A percentile compares a stretch with the other conserved stretches of the same genome.
phyloP scores from a whole-genome alignment of 2,113 vertebrate species.

The Sakesphorus luctuosus region DNA sequence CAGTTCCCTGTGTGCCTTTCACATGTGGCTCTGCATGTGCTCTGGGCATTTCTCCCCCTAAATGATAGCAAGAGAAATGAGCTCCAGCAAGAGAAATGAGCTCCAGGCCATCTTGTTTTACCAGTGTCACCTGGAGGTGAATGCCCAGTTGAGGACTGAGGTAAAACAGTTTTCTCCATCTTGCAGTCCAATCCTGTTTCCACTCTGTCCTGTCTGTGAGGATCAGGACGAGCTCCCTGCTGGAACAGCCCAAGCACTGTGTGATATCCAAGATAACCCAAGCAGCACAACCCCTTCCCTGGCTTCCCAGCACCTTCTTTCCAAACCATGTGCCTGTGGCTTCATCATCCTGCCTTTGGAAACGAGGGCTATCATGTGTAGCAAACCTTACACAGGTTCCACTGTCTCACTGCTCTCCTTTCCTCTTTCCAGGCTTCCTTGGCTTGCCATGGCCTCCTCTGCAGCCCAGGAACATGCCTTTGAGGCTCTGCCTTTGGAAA shows the following conservation, averaged over 20 bases:
- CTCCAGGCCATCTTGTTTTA: not conserved
- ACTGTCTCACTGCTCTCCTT: accelerated
- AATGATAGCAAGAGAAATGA: not conserved
- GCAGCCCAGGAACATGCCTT: accelerated
- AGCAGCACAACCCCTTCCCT: accelerated
- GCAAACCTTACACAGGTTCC: not conserved
- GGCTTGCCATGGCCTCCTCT: not conserved
- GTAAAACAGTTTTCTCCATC: not conserved
- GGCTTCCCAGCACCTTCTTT: not conserved
- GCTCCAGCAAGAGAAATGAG: not conserved
- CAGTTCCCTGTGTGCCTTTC: no score
- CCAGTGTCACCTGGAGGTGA: not conserved
- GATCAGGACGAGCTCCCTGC: accelerated
- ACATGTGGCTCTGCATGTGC: not conserved
- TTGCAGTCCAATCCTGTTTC: not conserved
- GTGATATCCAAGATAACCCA: accelerated
- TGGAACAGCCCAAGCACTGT: accelerated
- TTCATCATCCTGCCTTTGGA: not conserved
- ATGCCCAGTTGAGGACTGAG: accelerated
- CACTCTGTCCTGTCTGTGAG: accelerated
- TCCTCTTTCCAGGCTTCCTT: not conserved
- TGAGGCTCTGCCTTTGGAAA: not conserved
- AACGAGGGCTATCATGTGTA: accelerated
- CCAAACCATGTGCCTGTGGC: accelerated
- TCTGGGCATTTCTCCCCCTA: not conserved